These are phyloP conservation scores for Tetramorium parvispinum DNA, from an alignment of 1,140 invertebrate species.

Conservation along the genomic window DNA sequence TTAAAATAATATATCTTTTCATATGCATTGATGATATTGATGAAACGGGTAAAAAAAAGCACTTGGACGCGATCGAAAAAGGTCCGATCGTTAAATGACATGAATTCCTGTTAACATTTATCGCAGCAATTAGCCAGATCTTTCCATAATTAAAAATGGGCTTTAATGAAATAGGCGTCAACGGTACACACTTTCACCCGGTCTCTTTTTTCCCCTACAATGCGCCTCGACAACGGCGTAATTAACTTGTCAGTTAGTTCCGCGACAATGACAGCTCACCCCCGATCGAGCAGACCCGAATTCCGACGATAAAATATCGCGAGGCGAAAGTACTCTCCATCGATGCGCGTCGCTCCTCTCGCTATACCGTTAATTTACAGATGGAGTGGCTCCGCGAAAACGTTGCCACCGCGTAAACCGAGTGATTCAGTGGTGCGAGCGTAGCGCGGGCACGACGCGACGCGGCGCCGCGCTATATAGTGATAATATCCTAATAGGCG, in stretches of 20 bases:
- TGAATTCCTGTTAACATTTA: background rate
- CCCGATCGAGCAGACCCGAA: slow-evolving; percentile 45
- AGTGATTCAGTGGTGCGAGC: slow-evolving; percentile 57
- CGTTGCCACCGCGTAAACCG: slow-evolving; percentile 19
- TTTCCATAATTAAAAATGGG: slow-evolving; percentile 8
- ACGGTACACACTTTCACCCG: background rate
- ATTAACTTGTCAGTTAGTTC: slow-evolving; percentile 57
- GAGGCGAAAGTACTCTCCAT: background rate
- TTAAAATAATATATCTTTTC: background rate
- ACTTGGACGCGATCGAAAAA: background rate
- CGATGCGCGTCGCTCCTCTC: slow-evolving; percentile 1
- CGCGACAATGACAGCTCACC: slow-evolving; percentile 31
- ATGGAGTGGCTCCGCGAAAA: slow-evolving; percentile 42
- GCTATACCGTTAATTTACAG: slow-evolving; percentile 67
- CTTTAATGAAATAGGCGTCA: background rate
- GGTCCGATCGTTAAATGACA: background rate
- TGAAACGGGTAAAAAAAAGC: background rate
- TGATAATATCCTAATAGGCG: slow-evolving; percentile 71
- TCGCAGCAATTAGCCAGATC: slow-evolving; percentile 15
- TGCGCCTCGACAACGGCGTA: slow-evolving; percentile 20
- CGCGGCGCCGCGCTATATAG: slow-evolving; percentile 5
- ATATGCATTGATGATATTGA: background rate
- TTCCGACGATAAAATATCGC: slow-evolving; percentile 60
- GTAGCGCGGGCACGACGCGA: background rate
- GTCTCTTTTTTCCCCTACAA: background rate